Conservation (phyloP, 2,113 vertebrate genomes). For the Beaufortia kweichowensis region DNA sequence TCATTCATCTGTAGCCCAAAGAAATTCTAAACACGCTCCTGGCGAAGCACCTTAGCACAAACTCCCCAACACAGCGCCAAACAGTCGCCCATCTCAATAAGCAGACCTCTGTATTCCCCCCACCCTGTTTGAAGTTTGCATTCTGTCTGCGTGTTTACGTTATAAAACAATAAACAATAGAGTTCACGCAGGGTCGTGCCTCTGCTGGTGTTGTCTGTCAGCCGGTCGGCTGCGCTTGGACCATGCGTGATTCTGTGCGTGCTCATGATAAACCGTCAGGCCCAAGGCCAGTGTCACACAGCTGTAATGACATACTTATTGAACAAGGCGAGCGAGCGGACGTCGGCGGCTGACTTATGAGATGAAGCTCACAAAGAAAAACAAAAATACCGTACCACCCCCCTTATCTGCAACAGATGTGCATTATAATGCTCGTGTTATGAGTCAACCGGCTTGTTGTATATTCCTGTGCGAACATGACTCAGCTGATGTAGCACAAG, state of each 20-base stretch:
- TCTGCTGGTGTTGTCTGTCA: conserved; percentile 25
- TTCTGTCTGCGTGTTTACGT: conserved; percentile 30
- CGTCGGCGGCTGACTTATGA: neutral
- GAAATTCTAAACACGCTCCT: neutral
- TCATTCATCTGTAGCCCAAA: neutral
- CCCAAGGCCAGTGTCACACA: conserved; percentile 24
- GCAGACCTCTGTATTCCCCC: neutral
- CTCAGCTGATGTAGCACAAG: neutral
- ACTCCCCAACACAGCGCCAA: neutral
- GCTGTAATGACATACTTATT: conserved; percentile 39
- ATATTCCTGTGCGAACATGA: neutral
- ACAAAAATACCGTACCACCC: conserved; percentile 12
- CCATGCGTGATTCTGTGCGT: neutral
- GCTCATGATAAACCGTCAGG: conserved; percentile 15
- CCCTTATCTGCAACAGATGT: conserved; percentile 23
- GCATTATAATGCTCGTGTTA: conserved; percentile 7
- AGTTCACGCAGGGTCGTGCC: conserved; percentile 24
- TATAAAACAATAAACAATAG: conserved; percentile 51
- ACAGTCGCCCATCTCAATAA: neutral
- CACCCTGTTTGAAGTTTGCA: neutral
- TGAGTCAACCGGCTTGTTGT: conserved; percentile 8
- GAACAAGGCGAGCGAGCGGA: conserved; percentile 18
- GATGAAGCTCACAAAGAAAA: conserved; percentile 4
- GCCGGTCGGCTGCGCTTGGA: neutral
- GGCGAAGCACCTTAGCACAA: neutral